Evolutionary conservation across 2,888 invertebrate species (phyloP).

Genomic region (Metacarcinus magister): DNA sequence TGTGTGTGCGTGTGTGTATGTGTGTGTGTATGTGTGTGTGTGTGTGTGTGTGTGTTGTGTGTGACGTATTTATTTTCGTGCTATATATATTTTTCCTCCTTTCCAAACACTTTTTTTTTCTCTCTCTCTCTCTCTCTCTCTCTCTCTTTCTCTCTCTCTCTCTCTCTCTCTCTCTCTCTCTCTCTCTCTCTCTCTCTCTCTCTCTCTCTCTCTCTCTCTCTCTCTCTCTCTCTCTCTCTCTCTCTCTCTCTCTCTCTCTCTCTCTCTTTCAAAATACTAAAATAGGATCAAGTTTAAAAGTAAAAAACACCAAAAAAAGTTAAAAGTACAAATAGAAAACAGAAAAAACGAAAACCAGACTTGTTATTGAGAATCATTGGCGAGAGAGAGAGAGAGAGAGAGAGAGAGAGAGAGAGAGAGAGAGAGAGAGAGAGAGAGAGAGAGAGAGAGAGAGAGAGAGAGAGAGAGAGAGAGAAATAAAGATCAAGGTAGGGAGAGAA

Average conservation of each 20-base stretch:
- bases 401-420: not conserved
- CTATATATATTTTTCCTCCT: too few species aligned
- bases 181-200: conserved; percentile 2
- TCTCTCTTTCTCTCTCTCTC: not conserved
- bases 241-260: conserved; percentile 26
- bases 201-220: conserved; percentile 8
- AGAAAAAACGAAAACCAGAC: not conserved
- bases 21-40: not conserved
- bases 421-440: not conserved
- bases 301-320: not conserved
- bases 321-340: too few species aligned
- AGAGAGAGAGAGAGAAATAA: not conserved
- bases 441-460: not conserved
- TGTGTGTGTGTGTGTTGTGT: not conserved
- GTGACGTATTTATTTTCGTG: not conserved
- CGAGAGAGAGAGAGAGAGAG: not conserved
- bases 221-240: conserved; percentile 26
- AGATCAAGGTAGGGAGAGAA: not conserved
- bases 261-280: not conserved
- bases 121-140: too few species aligned
- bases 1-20: not conserved
- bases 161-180: conserved; percentile 2
- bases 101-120: too few species aligned
- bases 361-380: not conserved
- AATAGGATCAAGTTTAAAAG: not conserved